Evolutionary conservation across 2,888 invertebrate species (phyloP), one percentile per base, ranked within the genome.

Genomic region (Hedya salicella): DNA sequence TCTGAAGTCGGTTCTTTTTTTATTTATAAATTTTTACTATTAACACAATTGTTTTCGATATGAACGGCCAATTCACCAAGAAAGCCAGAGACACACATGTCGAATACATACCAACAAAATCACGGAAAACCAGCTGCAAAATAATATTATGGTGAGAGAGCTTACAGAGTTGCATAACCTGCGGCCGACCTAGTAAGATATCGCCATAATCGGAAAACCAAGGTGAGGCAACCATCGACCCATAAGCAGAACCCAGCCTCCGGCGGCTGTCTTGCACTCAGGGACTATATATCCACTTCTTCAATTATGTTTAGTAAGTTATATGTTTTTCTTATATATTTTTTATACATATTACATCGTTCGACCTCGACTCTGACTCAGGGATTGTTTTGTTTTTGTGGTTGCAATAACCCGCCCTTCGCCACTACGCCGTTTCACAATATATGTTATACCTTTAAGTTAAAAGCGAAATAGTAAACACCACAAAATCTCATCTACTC

Each of bases 111-210:
- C 25, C 25, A 42, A 46, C 17, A 32, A 56, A 32, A 14, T 11
- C 14, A 49, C n/a, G 54, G 19, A 56, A 21, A 32, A 25, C 5
- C 25, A 25, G 6, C 25, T 56, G 21, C 39, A 39, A 30, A 44
- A 32, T 32, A 50, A 53, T 40, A 59, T 36, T 30, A 59, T 52
- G 44, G 42, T 46, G n/a, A 52, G 21, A 21, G 56, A 30, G 30
- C 32, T 57, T 57, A 46, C 56, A n/a, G 19, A 50, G 57, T 85
- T 88, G 84, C 82, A 80, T 82, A 85, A 85, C 78, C 78, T 71
- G 74, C 76, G 72, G 73, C 78, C 79, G 88, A 82, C 90, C 91
- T 90, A 89, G 89, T 75, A 82, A 77, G 82, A 85, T 88, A 88
- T 82, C 76, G 76, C 89, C 88, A 79, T 88, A 86, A 86, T 87